Evolutionary conservation across 2,797 vertebrate species (phyloP).

Genomic region (Poeciliopsis gracilis): DNA sequence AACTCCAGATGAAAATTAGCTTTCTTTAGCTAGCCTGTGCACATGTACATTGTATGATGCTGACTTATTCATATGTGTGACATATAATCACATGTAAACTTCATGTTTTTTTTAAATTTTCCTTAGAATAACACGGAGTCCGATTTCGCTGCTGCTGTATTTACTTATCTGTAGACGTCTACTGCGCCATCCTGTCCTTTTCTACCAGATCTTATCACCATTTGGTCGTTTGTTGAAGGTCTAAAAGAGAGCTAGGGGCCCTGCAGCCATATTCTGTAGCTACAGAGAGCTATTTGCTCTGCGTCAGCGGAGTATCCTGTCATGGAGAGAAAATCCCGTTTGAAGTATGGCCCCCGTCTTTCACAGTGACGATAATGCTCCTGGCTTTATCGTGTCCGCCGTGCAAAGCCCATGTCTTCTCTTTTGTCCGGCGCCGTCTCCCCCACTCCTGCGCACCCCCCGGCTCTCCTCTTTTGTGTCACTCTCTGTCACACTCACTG

Average conservation of each 20-base stretch:
- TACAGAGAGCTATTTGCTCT: conserved; percentile 79
- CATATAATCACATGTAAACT: not conserved
- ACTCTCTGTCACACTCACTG: conserved; percentile 82
- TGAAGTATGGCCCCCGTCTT: conserved; percentile 87
- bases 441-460: conserved; percentile 80
- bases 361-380: conserved; percentile 85
- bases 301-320: conserved; percentile 83
- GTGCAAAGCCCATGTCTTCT: conserved; percentile 86
- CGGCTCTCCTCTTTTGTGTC: conserved; percentile 83
- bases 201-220: conserved; percentile 71
- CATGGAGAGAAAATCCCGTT: conserved; percentile 87
- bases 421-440: conserved; percentile 82
- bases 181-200: conserved; percentile 43
- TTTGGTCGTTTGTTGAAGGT: conserved; percentile 76
- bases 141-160: conserved; percentile 16
- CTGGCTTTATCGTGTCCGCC: conserved; percentile 86
- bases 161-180: conserved; percentile 47
- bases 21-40: no score
- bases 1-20: no score
- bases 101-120: not conserved
- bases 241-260: conserved; percentile 73
- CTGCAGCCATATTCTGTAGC: conserved; percentile 72
- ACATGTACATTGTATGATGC: no score
- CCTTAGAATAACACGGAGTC: not conserved
- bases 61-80: not conserved